These are phyloP conservation scores for Liparis tanakae DNA, from an alignment of 2,797 vertebrate species.

Conservation along the genomic window DNA sequence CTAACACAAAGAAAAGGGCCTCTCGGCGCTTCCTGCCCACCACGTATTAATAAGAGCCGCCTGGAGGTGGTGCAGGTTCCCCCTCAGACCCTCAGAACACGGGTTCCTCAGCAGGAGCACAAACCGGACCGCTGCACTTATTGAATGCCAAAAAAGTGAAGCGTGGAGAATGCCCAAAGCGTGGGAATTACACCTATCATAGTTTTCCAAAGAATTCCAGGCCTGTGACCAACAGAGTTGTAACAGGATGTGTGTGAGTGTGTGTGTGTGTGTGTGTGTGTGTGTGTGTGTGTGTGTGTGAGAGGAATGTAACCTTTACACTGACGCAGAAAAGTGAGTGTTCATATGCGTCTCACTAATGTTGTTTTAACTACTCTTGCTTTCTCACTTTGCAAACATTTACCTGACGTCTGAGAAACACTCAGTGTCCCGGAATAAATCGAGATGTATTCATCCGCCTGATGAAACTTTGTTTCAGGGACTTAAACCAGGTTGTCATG, in stretches of 20 bases:
- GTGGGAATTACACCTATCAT: slow-evolving; percentile 68
- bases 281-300: slow-evolving; percentile 11
- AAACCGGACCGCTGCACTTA: slow-evolving; percentile 39
- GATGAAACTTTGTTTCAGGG: background rate
- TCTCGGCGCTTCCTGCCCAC: slow-evolving; percentile 58
- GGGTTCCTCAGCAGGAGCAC: slow-evolving; percentile 37
- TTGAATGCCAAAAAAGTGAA: slow-evolving; percentile 38
- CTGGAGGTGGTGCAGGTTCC: slow-evolving; percentile 43
- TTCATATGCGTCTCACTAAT: background rate
- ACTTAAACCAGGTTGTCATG: background rate
- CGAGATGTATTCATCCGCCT: slow-evolving; percentile 1
- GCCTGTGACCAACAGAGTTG: slow-evolving; percentile 49
- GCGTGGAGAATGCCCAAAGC: slow-evolving; percentile 58
- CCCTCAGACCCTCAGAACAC: slow-evolving; percentile 35
- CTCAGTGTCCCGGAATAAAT: background rate
- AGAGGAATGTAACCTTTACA: slow-evolving; percentile 43
- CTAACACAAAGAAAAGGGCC: slow-evolving; percentile 35
- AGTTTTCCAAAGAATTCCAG: slow-evolving; percentile 60
- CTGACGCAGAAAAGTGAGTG: slow-evolving; percentile 29
- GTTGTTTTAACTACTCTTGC: slow-evolving; percentile 4
- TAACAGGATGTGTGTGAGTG: slow-evolving; percentile 59
- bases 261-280: slow-evolving; percentile 34
- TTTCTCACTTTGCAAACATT: slow-evolving; percentile 24
- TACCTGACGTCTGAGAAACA: slow-evolving; percentile 37
- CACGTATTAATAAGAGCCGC: slow-evolving; percentile 46